Conservation (phyloP, 2,113 vertebrate species). For the Odontesthes bonariensis region DNA sequence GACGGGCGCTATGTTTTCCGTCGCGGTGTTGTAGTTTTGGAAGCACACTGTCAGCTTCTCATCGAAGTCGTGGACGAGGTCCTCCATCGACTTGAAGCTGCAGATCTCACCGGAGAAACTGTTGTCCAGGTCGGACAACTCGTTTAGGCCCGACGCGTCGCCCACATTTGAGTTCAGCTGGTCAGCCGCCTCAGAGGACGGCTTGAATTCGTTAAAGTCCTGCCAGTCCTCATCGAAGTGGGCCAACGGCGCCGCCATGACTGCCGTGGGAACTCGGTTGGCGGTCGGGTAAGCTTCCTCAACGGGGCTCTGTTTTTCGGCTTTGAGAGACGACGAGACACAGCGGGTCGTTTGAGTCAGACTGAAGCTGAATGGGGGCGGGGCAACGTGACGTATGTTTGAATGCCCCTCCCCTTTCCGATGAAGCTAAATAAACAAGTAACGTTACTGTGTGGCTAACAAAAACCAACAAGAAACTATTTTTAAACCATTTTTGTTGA, state of each 20-base stretch:
- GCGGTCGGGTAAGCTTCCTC: not conserved
- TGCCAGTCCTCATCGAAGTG: constrained; percentile 97
- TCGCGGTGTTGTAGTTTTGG: constrained; percentile 82
- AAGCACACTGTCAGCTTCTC: constrained; percentile 93
- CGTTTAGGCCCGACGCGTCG: constrained; percentile 76
- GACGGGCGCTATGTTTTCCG: constrained; percentile 85
- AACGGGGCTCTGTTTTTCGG: constrained; percentile 13
- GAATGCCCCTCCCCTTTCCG: not conserved
- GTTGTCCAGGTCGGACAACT: constrained; percentile 83
- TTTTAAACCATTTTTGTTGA: not conserved
- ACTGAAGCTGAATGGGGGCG: not conserved
- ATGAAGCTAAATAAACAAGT: constrained; percentile 55
- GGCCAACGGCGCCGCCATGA: constrained; percentile 91
- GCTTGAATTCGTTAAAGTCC: constrained; percentile 95
- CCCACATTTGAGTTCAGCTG: constrained; percentile 79
- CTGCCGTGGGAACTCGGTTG: constrained; percentile 53
- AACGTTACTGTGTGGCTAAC: too few relatives aligned
- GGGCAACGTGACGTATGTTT: not conserved
- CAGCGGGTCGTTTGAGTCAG: not conserved
- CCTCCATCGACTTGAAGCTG: constrained; percentile 86
- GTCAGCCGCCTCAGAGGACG: constrained; percentile 73
- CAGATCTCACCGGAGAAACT: constrained; percentile 84
- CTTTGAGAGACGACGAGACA: constrained; percentile 1
- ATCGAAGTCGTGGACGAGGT: constrained; percentile 88
- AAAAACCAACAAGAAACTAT: too few relatives aligned